Evolutionary conservation across 2,888 invertebrate genomes (phyloP).

Genomic region (Bimastos eiseni): DNA sequence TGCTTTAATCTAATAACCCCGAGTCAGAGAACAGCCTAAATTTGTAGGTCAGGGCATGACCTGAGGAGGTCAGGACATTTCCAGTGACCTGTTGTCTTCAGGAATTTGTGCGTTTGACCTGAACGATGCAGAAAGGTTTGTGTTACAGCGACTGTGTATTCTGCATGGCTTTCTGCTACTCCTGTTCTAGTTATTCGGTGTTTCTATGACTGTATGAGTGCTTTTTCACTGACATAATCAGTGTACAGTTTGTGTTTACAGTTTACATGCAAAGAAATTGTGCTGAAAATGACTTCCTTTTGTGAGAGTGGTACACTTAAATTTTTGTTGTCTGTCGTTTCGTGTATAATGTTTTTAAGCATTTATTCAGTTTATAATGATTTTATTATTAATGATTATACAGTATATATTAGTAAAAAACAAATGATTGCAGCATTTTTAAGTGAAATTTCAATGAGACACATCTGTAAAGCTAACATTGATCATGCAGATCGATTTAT

Average conservation of each 20-base stretch:
- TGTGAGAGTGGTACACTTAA: neutral
- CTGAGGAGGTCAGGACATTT: neutral
- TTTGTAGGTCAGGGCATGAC: conserved; percentile 2
- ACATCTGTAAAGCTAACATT: neutral
- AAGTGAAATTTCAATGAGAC: neutral
- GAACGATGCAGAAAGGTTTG: neutral
- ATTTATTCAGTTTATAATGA: neutral
- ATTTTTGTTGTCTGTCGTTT: neutral
- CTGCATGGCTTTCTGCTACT: neutral
- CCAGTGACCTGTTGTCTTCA: no score
- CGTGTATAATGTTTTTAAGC: neutral
- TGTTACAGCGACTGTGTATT: neutral
- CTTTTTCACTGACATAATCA: neutral
- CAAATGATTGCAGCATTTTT: neutral
- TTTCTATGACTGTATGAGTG: neutral
- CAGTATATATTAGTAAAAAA: no score
- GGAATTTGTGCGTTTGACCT: neutral
- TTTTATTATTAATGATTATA: neutral
- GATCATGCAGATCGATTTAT: neutral
- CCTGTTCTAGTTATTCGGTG: neutral
- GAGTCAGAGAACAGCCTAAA: neutral
- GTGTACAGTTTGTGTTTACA: neutral
- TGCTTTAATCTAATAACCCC: neutral
- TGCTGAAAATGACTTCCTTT: neutral
- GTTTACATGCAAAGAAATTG: neutral